phyloP scores from a whole-genome alignment of 2,888 invertebrate genomes.

The Andrena marginata region DNA sequence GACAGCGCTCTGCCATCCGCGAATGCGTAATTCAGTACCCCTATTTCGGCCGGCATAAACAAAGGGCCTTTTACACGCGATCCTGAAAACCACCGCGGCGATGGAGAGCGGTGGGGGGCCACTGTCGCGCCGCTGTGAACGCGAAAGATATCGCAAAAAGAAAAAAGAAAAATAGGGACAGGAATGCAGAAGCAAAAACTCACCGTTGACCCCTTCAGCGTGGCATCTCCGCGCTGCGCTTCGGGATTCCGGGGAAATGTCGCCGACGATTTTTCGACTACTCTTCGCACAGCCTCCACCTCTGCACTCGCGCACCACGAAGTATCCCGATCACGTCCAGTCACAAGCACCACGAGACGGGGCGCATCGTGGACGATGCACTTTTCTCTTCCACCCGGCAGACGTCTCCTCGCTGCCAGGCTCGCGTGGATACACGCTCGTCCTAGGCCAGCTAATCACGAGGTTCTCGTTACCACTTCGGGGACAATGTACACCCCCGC shows the following conservation, averaged over 20 bases:
- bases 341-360: slow-evolving; percentile 23
- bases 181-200: background rate
- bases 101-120: slow-evolving; percentile 18
- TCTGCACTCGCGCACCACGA: slow-evolving; percentile 9
- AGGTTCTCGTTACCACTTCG: slow-evolving; percentile 52
- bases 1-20: background rate
- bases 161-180: background rate
- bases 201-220: slow-evolving; percentile 39
- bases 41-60: slow-evolving; percentile 34
- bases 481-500: slow-evolving; percentile 16
- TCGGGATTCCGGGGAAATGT: slow-evolving; percentile 21
- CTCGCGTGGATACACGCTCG: slow-evolving; percentile 31
- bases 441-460: slow-evolving; percentile 35
- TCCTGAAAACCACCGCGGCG: background rate
- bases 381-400: slow-evolving; percentile 11
- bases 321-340: slow-evolving; percentile 43
- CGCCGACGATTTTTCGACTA: slow-evolving; percentile 11
- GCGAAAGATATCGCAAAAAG: background rate
- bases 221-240: slow-evolving; percentile 31
- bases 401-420: slow-evolving; percentile 5
- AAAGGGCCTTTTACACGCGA: slow-evolving; percentile 3
- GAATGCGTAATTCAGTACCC: slow-evolving; percentile 32
- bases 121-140: background rate
- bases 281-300: slow-evolving; percentile 10
- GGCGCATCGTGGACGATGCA: slow-evolving; percentile 33